Conservation (phyloP, 1,140 invertebrate genomes). For the Coptotermes formosanus region DNA sequence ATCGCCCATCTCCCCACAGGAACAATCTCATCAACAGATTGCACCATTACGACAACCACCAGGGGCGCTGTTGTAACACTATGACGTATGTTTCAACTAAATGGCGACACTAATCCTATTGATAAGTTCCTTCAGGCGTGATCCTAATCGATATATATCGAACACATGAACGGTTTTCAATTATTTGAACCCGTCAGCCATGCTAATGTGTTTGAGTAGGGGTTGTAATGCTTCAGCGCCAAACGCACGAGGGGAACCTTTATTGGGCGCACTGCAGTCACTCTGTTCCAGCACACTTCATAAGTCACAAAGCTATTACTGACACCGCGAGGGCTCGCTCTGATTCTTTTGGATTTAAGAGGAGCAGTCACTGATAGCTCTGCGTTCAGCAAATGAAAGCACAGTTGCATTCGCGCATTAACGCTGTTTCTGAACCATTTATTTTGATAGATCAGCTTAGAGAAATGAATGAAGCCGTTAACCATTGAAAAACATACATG, state of each 20-base stretch:
- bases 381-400: no score
- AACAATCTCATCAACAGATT: conserved; percentile 6
- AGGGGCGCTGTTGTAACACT: conserved; percentile 1
- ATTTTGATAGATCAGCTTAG: no score
- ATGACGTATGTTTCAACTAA: conserved; percentile 8
- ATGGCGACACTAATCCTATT: conserved; percentile 15
- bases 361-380: no score
- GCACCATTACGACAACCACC: background rate
- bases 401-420: no score
- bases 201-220: conserved; percentile 2
- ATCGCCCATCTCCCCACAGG: background rate
- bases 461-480: no score
- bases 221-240: background rate
- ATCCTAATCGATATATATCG: conserved; percentile 19
- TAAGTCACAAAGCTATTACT: background rate
- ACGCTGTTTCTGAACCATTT: no score
- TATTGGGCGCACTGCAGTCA: background rate
- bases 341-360: no score
- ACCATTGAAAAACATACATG: no score
- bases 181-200: conserved; percentile 17
- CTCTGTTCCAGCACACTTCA: background rate
- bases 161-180: conserved; percentile 19
- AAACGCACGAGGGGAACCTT: background rate
- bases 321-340: no score
- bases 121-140: conserved; percentile 14